A percentile compares a stretch with the other conserved stretches of the same genome.
Conservation (phyloP, 2,888 invertebrate species). For the Prionchulus punctatus region DNA sequence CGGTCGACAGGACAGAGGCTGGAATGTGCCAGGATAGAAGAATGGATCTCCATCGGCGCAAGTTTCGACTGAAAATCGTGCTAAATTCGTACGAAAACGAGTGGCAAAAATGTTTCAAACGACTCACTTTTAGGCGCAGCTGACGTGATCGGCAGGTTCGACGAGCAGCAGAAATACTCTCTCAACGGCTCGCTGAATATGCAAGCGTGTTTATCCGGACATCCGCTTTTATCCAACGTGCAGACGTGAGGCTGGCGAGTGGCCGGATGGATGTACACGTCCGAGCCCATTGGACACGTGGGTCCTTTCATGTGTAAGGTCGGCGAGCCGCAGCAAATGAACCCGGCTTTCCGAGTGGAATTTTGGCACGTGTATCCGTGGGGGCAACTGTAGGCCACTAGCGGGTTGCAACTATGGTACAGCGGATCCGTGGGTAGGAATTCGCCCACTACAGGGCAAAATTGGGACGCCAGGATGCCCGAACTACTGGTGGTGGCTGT, state of each 20-base stretch:
- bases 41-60: conserved; percentile 1
- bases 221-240: not conserved
- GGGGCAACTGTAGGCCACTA: not conserved
- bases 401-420: not conserved
- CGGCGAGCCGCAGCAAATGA: not conserved
- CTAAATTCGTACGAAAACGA: too few species aligned
- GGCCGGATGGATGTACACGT: not conserved
- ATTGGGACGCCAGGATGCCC: not conserved
- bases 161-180: conserved; percentile 7
- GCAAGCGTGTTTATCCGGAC: not conserved
- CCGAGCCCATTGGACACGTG: not conserved
- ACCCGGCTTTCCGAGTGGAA: not conserved
- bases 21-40: not conserved
- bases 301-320: not conserved
- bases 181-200: not conserved
- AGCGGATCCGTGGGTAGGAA: not conserved
- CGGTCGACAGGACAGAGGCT: not conserved
- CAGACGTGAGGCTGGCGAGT: not conserved
- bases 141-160: too few species aligned
- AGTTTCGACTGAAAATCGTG: too few species aligned
- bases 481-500: not conserved
- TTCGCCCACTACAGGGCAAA: not conserved
- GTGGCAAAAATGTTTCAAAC: not conserved
- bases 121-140: not conserved
- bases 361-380: not conserved